These are phyloP conservation scores for Pyrgus malvae DNA, from an alignment of 2,888 invertebrate species.

Conservation along the genomic window DNA sequence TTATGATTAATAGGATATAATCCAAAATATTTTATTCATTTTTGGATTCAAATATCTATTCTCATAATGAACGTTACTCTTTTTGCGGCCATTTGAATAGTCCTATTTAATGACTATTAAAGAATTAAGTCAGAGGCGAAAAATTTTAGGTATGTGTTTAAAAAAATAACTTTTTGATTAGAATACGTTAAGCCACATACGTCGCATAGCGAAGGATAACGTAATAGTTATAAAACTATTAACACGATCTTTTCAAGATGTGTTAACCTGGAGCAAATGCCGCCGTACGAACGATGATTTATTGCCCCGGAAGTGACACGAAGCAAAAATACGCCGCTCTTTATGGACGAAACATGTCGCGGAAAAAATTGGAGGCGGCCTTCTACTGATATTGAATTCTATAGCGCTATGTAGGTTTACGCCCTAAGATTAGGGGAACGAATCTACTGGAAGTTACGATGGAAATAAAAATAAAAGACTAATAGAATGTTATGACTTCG, in stretches of 20 bases:
- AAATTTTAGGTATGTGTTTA: too few species aligned
- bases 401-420: constrained; percentile 20
- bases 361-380: constrained; percentile 19
- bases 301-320: constrained; percentile 4
- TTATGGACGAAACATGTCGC: constrained; percentile 21
- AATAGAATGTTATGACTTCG: background rate
- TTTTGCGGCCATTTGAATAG: too few species aligned
- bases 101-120: too few species aligned
- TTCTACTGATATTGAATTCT: constrained; percentile 23
- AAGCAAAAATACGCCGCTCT: constrained; percentile 13
- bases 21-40: too few species aligned
- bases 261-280: constrained; percentile 18
- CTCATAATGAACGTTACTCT: too few species aligned
- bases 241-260: constrained; percentile 1
- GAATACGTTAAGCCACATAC: background rate
- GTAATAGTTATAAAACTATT: background rate
- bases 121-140: too few species aligned
- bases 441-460: constrained; percentile 6
- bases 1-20: too few species aligned
- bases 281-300: constrained; percentile 21
- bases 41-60: too few species aligned
- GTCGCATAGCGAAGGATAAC: background rate
- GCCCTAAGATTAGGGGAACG: constrained; percentile 15
- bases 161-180: too few species aligned
- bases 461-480: constrained; percentile 4